phyloP scores from a whole-genome alignment of 1,140 invertebrate species.

The Drosophila eugracilis region DNA sequence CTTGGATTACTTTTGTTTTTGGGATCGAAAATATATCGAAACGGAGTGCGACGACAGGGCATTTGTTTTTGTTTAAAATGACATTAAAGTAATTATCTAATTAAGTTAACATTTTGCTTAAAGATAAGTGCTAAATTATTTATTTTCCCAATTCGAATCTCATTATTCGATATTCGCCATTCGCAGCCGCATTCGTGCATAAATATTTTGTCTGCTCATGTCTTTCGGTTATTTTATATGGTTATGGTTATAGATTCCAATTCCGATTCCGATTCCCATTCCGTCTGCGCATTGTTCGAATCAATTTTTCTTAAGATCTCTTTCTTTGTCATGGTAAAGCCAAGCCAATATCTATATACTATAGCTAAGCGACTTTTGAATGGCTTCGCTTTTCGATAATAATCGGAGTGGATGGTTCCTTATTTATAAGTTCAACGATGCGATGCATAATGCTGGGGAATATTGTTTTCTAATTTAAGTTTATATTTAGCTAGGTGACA shows the following conservation, averaged over 20 bases:
- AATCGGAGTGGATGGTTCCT: background rate
- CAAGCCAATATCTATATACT: background rate
- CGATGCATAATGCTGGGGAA: no score
- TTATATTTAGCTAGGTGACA: background rate
- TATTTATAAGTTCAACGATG: background rate
- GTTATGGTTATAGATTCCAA: conserved; percentile 44
- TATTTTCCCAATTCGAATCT: conserved; percentile 71
- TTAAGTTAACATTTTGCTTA: conserved; percentile 84
- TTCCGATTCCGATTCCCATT: no score
- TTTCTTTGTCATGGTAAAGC: conserved; percentile 37
- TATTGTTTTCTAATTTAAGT: background rate
- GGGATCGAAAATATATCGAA: conserved; percentile 17
- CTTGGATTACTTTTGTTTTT: conserved; percentile 16
- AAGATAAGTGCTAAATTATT: conserved; percentile 83
- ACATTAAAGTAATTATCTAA: conserved; percentile 84
- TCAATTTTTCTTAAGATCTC: conserved; percentile 42
- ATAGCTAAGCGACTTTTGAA: conserved; percentile 20
- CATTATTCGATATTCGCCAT: conserved; percentile 53
- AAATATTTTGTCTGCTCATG: conserved; percentile 44
- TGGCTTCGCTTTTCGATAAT: conserved; percentile 9
- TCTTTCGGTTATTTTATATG: conserved; percentile 38
- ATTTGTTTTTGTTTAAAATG: conserved; percentile 79
- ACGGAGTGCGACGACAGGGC: conserved; percentile 62
- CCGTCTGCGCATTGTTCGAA: conserved; percentile 49
- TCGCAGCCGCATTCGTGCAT: conserved; percentile 14